These are phyloP conservation scores for Rhodinocichla rosea DNA, from an alignment of 2,113 vertebrate genomes.

Conservation along the genomic window DNA sequence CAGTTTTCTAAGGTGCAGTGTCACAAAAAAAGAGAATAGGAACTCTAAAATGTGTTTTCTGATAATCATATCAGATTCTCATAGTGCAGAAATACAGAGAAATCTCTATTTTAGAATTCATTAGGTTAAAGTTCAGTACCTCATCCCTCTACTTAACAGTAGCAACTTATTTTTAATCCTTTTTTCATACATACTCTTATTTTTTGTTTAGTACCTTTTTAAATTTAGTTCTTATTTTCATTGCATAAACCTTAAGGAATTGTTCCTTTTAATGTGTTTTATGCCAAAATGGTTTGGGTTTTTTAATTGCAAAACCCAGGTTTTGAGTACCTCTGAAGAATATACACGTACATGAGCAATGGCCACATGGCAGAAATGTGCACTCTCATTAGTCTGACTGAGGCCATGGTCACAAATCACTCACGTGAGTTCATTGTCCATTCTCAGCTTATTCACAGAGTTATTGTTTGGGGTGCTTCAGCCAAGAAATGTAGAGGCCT, in stretches of 20 bases:
- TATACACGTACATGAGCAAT: neutral
- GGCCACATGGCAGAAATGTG: neutral
- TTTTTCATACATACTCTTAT: neutral
- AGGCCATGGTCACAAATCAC: neutral
- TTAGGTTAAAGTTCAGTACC: neutral
- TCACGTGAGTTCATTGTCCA: neutral
- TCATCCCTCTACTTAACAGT: neutral
- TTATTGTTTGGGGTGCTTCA: neutral
- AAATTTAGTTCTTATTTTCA: neutral
- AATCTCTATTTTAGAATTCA: neutral
- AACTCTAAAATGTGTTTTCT: neutral
- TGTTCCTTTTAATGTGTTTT: neutral
- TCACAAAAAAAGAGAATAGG: neutral
- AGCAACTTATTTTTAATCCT: neutral
- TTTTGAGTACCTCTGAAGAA: neutral
- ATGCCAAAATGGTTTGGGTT: neutral
- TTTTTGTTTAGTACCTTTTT: neutral
- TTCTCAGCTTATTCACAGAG: neutral
- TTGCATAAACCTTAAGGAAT: neutral
- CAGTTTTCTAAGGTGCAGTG: neutral
- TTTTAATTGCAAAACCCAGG: neutral
- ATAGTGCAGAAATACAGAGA: neutral
- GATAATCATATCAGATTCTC: too few relatives aligned
- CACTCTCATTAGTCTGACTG: neutral
- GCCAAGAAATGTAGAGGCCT: neutral